These are phyloP conservation scores for Dolichomitus sp. DNA, from an alignment of 2,888 invertebrate genomes.

Conservation along the genomic window DNA sequence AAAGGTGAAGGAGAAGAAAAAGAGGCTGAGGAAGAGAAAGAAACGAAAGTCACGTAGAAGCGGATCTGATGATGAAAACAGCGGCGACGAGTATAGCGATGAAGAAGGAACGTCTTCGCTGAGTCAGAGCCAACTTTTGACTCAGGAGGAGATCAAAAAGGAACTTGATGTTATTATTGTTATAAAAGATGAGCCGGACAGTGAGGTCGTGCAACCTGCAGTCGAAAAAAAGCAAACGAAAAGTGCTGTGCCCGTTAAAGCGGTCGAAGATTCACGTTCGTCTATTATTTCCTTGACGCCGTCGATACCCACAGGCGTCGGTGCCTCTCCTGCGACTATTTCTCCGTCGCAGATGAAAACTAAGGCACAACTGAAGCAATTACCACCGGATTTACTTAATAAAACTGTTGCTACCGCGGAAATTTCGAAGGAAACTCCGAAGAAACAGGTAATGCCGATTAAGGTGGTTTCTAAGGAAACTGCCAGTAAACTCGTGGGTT, in stretches of 20 bases:
- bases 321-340: not conserved
- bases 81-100: slow-evolving; percentile 26
- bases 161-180: slow-evolving; percentile 51
- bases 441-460: not conserved
- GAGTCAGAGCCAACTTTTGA: slow-evolving; percentile 64
- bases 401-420: not conserved
- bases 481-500: not conserved
- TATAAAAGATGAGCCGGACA: slow-evolving; percentile 55
- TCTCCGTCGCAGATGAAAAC: slow-evolving; percentile 70
- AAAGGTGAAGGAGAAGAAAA: slow-evolving; percentile 71
- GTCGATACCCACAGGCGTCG: slow-evolving; percentile 14
- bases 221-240: slow-evolving; percentile 10
- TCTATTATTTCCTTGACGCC: slow-evolving; percentile 15
- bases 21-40: slow-evolving; percentile 63
- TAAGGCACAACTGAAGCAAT: slow-evolving; percentile 79
- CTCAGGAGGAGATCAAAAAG: slow-evolving; percentile 78
- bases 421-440: slow-evolving; percentile 1
- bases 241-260: slow-evolving; percentile 15
- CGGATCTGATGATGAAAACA: slow-evolving; percentile 26
- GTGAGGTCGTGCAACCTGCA: not conserved
- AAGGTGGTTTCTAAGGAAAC: not conserved
- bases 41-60: slow-evolving; percentile 36
- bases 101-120: slow-evolving; percentile 12
- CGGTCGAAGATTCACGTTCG: not conserved
- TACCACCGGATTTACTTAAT: slow-evolving; percentile 73